Conservation (phyloP, 2,797 vertebrate species). For the Parambassis ranga region DNA sequence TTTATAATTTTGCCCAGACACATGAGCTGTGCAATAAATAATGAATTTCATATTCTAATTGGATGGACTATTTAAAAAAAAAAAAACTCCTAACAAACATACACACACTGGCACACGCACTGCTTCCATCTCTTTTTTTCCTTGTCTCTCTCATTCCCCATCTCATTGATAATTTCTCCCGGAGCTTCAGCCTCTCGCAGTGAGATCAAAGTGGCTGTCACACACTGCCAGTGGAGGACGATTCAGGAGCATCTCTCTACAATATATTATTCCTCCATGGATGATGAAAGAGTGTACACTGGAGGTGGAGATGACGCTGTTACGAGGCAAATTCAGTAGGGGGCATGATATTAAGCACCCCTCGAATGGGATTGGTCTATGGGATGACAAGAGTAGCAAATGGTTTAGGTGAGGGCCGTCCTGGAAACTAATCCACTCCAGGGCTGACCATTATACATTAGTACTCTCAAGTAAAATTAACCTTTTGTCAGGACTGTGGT, state of each 20-base stretch:
- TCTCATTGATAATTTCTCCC: constrained; percentile 83
- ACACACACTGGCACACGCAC: not conserved
- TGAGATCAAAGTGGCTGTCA: constrained; percentile 83
- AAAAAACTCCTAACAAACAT: not conserved
- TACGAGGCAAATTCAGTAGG: constrained; percentile 69
- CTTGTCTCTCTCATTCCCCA: constrained; percentile 53
- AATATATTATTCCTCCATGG: constrained; percentile 75
- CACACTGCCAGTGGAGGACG: constrained; percentile 73
- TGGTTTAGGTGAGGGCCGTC: constrained; percentile 19
- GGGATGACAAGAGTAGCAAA: constrained; percentile 22
- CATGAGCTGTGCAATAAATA: constrained; percentile 60
- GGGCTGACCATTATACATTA: constrained; percentile 10
- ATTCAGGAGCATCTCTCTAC: constrained; percentile 70
- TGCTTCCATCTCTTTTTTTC: constrained; percentile 10
- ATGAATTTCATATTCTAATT: constrained; percentile 75
- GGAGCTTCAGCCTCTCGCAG: constrained; percentile 75
- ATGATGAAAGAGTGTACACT: constrained; percentile 75
- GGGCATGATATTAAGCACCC: constrained; percentile 49
- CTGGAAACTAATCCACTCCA: constrained; percentile 29
- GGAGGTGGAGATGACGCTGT: constrained; percentile 66
- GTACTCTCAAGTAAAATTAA: constrained; percentile 30
- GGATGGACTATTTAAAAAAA: constrained; percentile 57
- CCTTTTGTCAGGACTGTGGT: constrained; percentile 26
- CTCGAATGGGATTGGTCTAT: constrained; percentile 59
- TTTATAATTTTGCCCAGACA: constrained; percentile 14